These are phyloP conservation scores for Aquatica leii DNA, from an alignment of 2,888 invertebrate species.

Conservation along the genomic window DNA sequence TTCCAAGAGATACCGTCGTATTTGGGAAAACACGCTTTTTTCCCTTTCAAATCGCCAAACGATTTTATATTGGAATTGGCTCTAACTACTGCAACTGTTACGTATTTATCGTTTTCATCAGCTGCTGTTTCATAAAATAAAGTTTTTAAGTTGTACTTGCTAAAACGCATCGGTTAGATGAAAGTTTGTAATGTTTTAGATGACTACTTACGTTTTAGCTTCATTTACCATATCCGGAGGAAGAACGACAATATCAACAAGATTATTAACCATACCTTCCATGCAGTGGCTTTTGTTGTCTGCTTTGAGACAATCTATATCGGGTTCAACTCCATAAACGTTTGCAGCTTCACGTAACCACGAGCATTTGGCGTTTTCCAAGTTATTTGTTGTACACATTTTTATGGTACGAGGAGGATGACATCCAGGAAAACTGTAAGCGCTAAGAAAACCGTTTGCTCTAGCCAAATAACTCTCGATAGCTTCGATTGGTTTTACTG, in stretches of 20 bases:
- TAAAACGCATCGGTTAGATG: constrained; percentile 55
- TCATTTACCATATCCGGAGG: constrained; percentile 75
- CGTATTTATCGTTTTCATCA: constrained; percentile 67
- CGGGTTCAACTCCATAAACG: constrained; percentile 80
- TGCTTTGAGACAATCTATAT: constrained; percentile 77
- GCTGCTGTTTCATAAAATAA: constrained; percentile 70
- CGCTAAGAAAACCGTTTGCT: constrained; percentile 69
- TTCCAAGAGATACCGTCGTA: constrained; percentile 78
- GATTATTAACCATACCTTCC: constrained; percentile 67
- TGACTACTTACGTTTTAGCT: constrained; percentile 69
- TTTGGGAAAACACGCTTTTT: constrained; percentile 82
- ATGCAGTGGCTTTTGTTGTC: constrained; percentile 72
- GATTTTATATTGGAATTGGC: constrained; percentile 63
- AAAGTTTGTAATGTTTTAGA: constrained; percentile 51
- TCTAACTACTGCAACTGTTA: constrained; percentile 74
- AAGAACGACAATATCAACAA: constrained; percentile 76
- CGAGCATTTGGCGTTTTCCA: constrained; percentile 80
- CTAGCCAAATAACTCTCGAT: constrained; percentile 73
- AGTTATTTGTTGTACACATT: constrained; percentile 74
- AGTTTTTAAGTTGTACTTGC: constrained; percentile 66
- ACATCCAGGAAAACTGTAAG: constrained; percentile 68
- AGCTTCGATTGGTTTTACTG: constrained; percentile 67
- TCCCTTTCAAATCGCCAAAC: constrained; percentile 73
- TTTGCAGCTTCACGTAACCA: constrained; percentile 78
- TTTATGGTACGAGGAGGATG: constrained; percentile 69